These are phyloP conservation scores for Cairina moschata DNA, from an alignment of 2,113 vertebrate species.

Conservation along the genomic window DNA sequence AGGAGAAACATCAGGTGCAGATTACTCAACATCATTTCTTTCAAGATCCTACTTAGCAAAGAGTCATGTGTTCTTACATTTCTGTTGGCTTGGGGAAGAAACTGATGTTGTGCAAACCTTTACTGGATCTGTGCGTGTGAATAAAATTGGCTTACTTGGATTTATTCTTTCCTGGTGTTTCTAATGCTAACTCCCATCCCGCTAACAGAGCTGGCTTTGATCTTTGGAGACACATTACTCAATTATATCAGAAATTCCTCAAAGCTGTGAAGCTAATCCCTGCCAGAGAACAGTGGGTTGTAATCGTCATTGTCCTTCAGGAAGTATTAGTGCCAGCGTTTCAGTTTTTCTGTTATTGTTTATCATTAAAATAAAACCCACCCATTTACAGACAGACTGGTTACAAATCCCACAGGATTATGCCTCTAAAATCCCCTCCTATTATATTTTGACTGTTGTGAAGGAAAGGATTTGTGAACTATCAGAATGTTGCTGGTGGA, in stretches of 20 bases:
- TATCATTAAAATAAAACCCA: neutral
- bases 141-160: neutral
- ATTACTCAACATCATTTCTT: neutral
- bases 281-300: neutral
- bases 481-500: neutral
- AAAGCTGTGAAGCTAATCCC: constrained; percentile 17
- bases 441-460: neutral
- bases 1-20: neutral
- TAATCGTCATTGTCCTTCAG: neutral
- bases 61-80: neutral
- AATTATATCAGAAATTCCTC: neutral
- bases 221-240: constrained; percentile 8
- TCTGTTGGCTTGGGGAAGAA: neutral
- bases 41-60: neutral
- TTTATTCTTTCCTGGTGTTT: neutral
- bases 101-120: neutral
- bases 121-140: neutral
- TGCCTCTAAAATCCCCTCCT: neutral
- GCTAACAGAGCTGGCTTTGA: neutral
- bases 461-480: neutral
- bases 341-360: neutral
- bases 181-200: neutral
- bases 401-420: constrained; percentile 26
- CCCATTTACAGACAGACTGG: neutral
- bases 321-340: neutral